Base-by-base conservation (phyloP, 2,113 vertebrate species). In the Malurus melanocephalus region DNA sequence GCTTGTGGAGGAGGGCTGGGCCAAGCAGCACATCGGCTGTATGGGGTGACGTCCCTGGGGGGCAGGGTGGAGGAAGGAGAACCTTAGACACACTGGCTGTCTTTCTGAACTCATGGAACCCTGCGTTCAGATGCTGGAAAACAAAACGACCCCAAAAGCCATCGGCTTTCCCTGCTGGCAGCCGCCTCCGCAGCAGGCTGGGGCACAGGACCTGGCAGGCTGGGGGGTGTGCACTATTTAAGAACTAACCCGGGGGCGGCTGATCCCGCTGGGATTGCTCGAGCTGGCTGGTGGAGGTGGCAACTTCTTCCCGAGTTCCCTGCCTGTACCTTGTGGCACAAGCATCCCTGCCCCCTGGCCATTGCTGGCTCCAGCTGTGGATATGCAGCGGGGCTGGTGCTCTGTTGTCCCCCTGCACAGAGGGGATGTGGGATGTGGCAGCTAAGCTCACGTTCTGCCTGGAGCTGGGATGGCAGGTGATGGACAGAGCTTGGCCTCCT, bases 1-100 rank as follows among this genome's bases (percentile, higher is more conserved):
- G 48, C 60, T 26, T 1, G 8, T 27, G 57, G 26, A 87, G 59
- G 72, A 82, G 82, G 82, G 62, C 66, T 81, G 79, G 42, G 82
- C 57, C 0, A 0, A 78, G 45, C 71, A 52, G 67, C 35, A 9
- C 3, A 0, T 77, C 0, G 14, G 42, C 38, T 88, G 52, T 0
- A 0, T 13, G 2, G 7, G 40, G 35, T 85, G 71, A 64, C 0
- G 0, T 90, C 40, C 53, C 32, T 20, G 19, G 32, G 38, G 30
- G 9, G 46, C 30, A 9, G 16, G 22, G 7, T 55, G 33, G 33
- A 5, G 4, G 30, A 62, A 40, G 27, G 45, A 56, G 49, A 71
- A 35, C 43, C 42, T 77, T 26, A 18, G 57, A 28, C 7, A 5
- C 5, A 21, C 46, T 12, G 20, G 7, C 28, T 6, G 3, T 56